Evolutionary conservation across 2,888 invertebrate species (phyloP), one percentile per base, ranked within the genome.

Genomic region (Oligia strigilis): DNA sequence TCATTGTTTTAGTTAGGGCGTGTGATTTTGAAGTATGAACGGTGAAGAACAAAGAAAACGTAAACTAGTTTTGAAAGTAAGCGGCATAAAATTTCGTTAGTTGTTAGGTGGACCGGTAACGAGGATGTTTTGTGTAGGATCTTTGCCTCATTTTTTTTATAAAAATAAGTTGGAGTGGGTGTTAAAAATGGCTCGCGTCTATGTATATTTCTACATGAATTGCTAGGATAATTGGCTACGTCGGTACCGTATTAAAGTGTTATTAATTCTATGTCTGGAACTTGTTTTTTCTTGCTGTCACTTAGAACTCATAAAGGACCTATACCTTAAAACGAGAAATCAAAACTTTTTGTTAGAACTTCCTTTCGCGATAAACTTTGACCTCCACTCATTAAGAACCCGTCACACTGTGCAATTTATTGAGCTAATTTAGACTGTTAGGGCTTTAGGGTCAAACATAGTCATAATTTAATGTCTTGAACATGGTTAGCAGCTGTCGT

Each of bases 21-120:
- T 84, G 75, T 77, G 75, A 86, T 86, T 82, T 88, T 80, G 60
- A 84, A 83, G 77, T 88, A 81, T 83, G 88, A 82, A 84, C 91
- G 90, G 90, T 88, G 86, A 87, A 91, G 93, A 95, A 95, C 94
- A 95, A 95, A 95, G 94, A 88, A 87, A 80, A 85, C 87, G 89
- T 93, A 93, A 94, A 94, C 94, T 94, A 93, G 94, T 94, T 95
- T 94, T 83, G 92, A 93, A 94, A 93, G 93, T 93, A 92, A 92
- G 91, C 91, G 90, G 91, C 90, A 90, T 91, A 90, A 85, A 85
- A 91, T 91, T 91, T 91, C 88, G 91, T 91, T 91, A 88, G 87
- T 87, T 91, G 87, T 87, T 90, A 88, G 85, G 88, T 90, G 74
- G 74, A 82, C 81, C 81, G 85, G 87, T 90, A 91, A 88, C 83